Percentiles rank a stretch among this genome's conserved stretches.
Conservation (phyloP, 2,797 vertebrate genomes). For the Xyrichtys novacula region DNA sequence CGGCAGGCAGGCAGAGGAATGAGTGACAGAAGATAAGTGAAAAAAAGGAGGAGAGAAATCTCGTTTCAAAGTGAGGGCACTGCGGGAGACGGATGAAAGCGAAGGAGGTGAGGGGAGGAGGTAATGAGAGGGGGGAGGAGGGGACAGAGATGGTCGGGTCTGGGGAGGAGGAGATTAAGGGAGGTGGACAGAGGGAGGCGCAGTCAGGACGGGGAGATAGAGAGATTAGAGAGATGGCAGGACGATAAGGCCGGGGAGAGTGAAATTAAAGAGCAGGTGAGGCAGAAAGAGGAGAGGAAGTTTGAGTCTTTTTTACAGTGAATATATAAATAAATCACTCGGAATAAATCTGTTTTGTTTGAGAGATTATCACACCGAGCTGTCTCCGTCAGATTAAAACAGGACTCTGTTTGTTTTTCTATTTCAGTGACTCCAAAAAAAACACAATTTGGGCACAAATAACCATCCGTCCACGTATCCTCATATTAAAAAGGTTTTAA, state of each 20-base stretch:
- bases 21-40: constrained; percentile 56
- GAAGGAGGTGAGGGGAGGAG: constrained; percentile 63
- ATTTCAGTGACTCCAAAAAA: background rate
- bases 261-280: constrained; percentile 68
- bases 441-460: background rate
- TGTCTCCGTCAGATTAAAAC: constrained; percentile 12
- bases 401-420: background rate
- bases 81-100: constrained; percentile 61
- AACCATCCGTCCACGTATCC: background rate
- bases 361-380: too few relatives aligned
- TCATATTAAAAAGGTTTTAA: background rate
- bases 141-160: constrained; percentile 54
- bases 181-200: constrained; percentile 68
- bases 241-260: constrained; percentile 62
- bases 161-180: constrained; percentile 65
- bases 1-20: constrained; percentile 39
- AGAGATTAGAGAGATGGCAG: constrained; percentile 74
- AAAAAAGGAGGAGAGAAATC: constrained; percentile 39
- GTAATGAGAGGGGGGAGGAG: constrained; percentile 64
- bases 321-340: background rate
- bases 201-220: constrained; percentile 68
- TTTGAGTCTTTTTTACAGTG: constrained; percentile 28
- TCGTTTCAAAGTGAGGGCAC: constrained; percentile 67
- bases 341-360: constrained; percentile 6
- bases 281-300: constrained; percentile 30